phyloP scores from a whole-genome alignment of 2,888 invertebrate species.

The Gisinianus flammeolus region DNA sequence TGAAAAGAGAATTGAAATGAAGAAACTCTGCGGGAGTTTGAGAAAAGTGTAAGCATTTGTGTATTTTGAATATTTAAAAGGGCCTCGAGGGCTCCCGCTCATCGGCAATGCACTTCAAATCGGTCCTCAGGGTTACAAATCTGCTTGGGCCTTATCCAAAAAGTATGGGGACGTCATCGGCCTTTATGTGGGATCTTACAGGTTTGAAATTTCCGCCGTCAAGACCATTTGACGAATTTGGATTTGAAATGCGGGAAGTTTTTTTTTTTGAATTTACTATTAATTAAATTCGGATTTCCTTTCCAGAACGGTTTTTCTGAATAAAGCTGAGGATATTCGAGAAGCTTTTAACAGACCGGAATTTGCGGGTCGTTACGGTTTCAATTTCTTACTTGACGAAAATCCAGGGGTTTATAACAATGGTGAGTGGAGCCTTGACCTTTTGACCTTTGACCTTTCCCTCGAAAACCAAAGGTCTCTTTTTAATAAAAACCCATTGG shows the following conservation, averaged over 20 bases:
- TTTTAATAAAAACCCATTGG: too few relatives aligned
- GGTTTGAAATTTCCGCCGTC: neutral
- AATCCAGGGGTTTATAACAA: neutral
- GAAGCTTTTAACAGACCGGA: slow-evolving; percentile 10
- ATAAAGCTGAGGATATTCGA: slow-evolving; percentile 21
- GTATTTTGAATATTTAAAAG: neutral
- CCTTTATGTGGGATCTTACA: slow-evolving; percentile 1
- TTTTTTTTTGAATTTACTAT: too few relatives aligned
- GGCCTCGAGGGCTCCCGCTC: slow-evolving; percentile 12
- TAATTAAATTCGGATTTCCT: too few relatives aligned
- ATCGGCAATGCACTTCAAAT: slow-evolving; percentile 25
- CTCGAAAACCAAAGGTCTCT: too few relatives aligned
- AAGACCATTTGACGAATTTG: neutral
- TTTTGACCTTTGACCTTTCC: too few relatives aligned
- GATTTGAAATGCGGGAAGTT: too few relatives aligned
- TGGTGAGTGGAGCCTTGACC: too few relatives aligned
- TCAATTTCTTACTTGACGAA: neutral
- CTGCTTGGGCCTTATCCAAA: neutral
- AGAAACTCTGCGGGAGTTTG: too few relatives aligned
- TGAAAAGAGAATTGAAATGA: neutral
- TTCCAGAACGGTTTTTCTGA: slow-evolving; percentile 13
- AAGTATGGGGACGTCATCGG: slow-evolving; percentile 21
- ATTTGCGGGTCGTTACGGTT: slow-evolving; percentile 4
- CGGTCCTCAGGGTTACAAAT: slow-evolving; percentile 9
- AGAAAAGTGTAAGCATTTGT: too few relatives aligned